phyloP scores from a whole-genome alignment of 1,140 invertebrate species.

The Temnothorax longispinosus region DNA sequence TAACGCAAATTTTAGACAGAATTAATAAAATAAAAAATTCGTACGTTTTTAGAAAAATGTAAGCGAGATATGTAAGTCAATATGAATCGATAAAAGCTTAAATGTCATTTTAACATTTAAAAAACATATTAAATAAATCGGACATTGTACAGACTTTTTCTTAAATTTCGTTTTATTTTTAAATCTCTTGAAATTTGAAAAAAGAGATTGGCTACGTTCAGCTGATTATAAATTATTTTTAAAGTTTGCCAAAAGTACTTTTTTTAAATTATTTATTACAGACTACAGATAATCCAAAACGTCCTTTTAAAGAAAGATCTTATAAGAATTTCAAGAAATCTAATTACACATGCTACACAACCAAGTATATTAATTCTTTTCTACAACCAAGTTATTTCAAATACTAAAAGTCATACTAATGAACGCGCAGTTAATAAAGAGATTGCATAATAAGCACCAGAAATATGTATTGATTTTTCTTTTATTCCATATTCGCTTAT shows the following conservation, averaged over 20 bases:
- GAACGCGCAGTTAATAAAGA: neutral
- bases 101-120: neutral
- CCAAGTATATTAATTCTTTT: neutral
- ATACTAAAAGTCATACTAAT: neutral
- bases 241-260: neutral
- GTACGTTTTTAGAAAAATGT: neutral
- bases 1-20: neutral
- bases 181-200: neutral
- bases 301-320: neutral
- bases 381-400: neutral
- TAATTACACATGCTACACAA: neutral
- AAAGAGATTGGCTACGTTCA: neutral
- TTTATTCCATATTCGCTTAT: neutral
- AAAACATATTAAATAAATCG: neutral
- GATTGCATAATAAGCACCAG: neutral
- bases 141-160: neutral
- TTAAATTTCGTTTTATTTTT: neutral
- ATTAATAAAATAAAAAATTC: neutral
- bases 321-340: neutral
- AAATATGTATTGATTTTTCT: constrained; percentile 38
- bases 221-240: neutral
- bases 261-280: neutral
- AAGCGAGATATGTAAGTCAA: neutral
- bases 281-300: neutral
- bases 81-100: neutral